Evolutionary conservation across 2,888 invertebrate genomes (phyloP).

Genomic region (Drosophila robusta): DNA sequence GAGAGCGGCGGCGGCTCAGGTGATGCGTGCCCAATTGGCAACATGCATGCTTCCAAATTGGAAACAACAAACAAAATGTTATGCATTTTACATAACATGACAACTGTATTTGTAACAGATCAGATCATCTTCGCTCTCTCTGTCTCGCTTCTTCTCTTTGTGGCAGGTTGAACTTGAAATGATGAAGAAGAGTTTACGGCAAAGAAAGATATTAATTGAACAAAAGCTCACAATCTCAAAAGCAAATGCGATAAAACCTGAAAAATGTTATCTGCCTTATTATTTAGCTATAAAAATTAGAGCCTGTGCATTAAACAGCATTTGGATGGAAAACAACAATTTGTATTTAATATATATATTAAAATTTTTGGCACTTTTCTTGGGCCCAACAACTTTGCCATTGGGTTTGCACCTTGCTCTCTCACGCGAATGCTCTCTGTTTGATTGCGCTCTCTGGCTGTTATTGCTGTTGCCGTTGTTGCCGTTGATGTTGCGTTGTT

Average conservation of each 20-base stretch:
- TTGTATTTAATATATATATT: background rate
- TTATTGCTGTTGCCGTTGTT: conserved; percentile 26
- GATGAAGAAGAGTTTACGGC: background rate
- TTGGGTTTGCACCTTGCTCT: conserved; percentile 21
- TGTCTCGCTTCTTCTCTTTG: background rate
- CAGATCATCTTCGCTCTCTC: conserved; percentile 4
- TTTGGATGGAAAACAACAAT: background rate
- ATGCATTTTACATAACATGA: conserved; percentile 9
- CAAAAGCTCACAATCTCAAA: conserved; percentile 13
- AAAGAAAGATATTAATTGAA: background rate
- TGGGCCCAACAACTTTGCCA: conserved; percentile 38
- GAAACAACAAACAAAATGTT: background rate
- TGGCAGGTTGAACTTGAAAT: conserved; percentile 32
- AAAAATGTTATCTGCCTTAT: background rate
- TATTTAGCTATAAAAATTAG: conserved; percentile 37
- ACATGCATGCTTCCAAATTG: conserved; percentile 31
- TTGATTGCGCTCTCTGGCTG: conserved; percentile 26
- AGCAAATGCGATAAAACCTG: conserved; percentile 19
- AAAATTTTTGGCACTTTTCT: conserved; percentile 2
- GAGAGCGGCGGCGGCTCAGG: conserved; percentile 9
- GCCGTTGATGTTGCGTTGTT: conserved; percentile 11
- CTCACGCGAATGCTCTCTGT: conserved; percentile 6
- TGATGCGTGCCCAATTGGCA: conserved; percentile 45
- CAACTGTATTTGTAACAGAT: conserved; percentile 16
- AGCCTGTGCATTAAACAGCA: conserved; percentile 15